Conservation (phyloP, 2,797 vertebrate genomes). For the Prunella strophiata region DNA sequence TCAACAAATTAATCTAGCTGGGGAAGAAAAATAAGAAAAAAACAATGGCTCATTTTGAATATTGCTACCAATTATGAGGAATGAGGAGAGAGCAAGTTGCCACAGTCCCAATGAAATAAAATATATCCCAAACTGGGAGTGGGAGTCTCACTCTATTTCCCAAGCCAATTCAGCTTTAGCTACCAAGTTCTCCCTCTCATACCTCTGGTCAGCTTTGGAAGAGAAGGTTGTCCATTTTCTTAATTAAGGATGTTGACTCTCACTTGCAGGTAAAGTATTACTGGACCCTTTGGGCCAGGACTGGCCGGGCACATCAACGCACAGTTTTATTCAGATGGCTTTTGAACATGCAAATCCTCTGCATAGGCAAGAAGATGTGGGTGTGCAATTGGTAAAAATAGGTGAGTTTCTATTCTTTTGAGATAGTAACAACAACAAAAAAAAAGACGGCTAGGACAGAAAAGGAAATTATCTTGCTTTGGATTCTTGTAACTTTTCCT, state of each 20-base stretch:
- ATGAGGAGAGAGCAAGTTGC: neutral
- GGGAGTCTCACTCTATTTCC: neutral
- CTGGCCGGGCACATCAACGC: rapidly evolving
- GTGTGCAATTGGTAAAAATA: neutral
- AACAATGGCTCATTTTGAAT: neutral
- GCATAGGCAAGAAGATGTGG: neutral
- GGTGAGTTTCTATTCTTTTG: neutral
- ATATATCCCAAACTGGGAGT: neutral
- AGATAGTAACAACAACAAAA: neutral
- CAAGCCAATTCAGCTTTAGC: neutral
- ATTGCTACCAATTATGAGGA: neutral
- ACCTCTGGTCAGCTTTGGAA: neutral
- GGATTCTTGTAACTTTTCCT: conserved; percentile 11
- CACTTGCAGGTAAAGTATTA: neutral
- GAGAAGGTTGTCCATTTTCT: neutral
- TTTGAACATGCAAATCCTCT: neutral
- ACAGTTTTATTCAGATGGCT: neutral
- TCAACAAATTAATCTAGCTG: neutral
- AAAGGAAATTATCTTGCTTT: neutral
- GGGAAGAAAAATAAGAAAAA: neutral
- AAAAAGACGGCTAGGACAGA: neutral
- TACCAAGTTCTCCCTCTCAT: neutral
- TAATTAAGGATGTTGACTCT: neutral
- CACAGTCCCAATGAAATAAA: neutral
- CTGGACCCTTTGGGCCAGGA: neutral